Evolutionary conservation across 2,797 vertebrate species (phyloP).

Genomic region (Leuciscus waleckii): DNA sequence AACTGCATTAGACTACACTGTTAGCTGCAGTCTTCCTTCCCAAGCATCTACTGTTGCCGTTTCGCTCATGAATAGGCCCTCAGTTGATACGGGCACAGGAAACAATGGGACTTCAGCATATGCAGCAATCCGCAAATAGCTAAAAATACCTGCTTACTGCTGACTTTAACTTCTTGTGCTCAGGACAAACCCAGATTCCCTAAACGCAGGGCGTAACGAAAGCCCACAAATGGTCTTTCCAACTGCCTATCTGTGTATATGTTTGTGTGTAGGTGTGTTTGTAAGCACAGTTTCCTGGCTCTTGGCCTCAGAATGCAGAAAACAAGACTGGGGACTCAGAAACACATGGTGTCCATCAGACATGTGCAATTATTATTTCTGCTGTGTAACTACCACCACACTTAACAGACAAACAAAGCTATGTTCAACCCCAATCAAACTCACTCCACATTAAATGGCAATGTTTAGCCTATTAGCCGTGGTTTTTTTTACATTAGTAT

Average conservation of each 20-base stretch:
- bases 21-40: constrained; percentile 10
- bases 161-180: neutral
- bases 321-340: constrained; percentile 7
- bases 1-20: constrained; percentile 67
- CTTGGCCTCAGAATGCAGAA: constrained; percentile 28
- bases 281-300: constrained; percentile 37
- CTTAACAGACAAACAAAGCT: constrained; percentile 46
- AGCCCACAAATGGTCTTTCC: constrained; percentile 15
- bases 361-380: constrained; percentile 40
- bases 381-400: constrained; percentile 22
- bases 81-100: constrained; percentile 38
- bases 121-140: constrained; percentile 17
- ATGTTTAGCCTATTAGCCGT: no score
- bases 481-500: neutral
- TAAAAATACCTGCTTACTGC: constrained; percentile 38
- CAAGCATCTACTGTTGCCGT: constrained; percentile 2
- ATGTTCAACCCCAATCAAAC: constrained; percentile 38
- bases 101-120: constrained; percentile 43
- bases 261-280: constrained; percentile 7
- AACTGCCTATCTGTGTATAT: constrained; percentile 6
- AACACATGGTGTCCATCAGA: constrained; percentile 36
- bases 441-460: constrained; percentile 1
- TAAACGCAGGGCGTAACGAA: neutral
- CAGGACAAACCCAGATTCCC: neutral
- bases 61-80: neutral